phyloP scores from a whole-genome alignment of 2,113 vertebrate genomes.

The Aphyosemion australe region DNA sequence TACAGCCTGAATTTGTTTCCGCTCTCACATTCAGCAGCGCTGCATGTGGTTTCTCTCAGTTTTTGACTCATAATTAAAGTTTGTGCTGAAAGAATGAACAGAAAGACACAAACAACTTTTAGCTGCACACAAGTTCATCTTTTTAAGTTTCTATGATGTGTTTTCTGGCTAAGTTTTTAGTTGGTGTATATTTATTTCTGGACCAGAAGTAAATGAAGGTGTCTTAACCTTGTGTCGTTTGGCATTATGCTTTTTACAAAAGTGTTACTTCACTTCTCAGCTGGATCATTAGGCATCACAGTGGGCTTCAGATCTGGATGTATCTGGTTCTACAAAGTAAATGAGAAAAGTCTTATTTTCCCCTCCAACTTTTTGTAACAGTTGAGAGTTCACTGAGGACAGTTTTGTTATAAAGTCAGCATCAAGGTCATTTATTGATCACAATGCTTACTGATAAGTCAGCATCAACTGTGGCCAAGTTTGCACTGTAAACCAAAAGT shows the following conservation, averaged over 20 bases:
- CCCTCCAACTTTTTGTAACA: conserved; percentile 4
- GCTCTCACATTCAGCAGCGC: conserved; percentile 1
- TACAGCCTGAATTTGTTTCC: conserved; percentile 17
- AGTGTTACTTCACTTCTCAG: conserved; percentile 1
- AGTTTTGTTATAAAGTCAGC: conserved; percentile 22
- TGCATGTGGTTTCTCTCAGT: conserved; percentile 4
- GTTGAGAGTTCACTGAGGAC: conserved; percentile 8
- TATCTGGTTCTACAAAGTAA: conserved; percentile 6
- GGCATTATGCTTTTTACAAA: conserved; percentile 10
- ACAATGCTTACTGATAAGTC: conserved; percentile 39
- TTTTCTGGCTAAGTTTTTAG: conserved; percentile 5
- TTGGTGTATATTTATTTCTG: too few relatives aligned
- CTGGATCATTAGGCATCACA: not conserved
- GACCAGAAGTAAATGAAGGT: conserved; percentile 29
- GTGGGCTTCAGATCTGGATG: not conserved
- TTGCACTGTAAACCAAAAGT: conserved; percentile 40
- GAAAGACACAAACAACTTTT: not conserved
- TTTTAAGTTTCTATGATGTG: not conserved
- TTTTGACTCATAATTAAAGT: conserved; percentile 23
- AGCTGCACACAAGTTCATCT: conserved; percentile 1
- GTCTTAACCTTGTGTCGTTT: conserved; percentile 4
- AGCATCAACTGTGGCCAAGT: conserved; percentile 46
- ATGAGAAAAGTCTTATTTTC: not conserved
- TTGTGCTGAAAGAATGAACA: not conserved
- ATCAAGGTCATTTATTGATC: conserved; percentile 46